These are phyloP conservation scores for Morelia viridis DNA, from an alignment of 2,797 vertebrate genomes.

Conservation along the genomic window DNA sequence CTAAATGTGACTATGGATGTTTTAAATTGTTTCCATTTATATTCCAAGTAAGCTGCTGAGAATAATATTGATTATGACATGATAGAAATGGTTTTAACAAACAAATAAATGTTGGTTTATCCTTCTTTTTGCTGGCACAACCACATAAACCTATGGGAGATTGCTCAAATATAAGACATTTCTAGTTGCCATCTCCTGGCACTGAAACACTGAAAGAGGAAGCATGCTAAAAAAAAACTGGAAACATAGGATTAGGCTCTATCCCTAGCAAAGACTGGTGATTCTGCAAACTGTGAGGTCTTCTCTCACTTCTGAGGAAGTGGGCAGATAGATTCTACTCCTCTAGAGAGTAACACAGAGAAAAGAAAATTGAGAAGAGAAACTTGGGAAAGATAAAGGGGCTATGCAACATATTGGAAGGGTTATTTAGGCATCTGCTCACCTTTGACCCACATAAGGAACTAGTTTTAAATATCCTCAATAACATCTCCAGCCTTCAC, in stretches of 20 bases:
- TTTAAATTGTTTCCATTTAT: too few species aligned
- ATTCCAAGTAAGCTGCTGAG: too few species aligned
- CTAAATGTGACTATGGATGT: too few species aligned
- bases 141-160: conserved; percentile 23
- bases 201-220: conserved; percentile 36
- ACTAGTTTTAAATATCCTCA: neutral
- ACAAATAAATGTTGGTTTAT: conserved; percentile 22
- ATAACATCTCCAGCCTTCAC: neutral
- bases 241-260: conserved; percentile 11
- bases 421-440: neutral
- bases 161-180: neutral
- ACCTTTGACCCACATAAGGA: neutral
- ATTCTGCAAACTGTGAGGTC: conserved; percentile 23
- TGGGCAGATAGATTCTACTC: conserved; percentile 4
- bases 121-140: conserved; percentile 32
- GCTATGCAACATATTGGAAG: neutral
- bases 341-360: conserved; percentile 3
- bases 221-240: too few species aligned
- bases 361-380: conserved; percentile 9
- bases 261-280: conserved; percentile 9
- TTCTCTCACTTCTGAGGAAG: conserved; percentile 32
- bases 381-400: conserved; percentile 20
- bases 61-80: too few species aligned
- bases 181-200: conserved; percentile 45
- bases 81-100: too few species aligned